Evolutionary conservation across 2,113 vertebrate genomes (phyloP), one percentile per base, ranked within the genome.

Genomic region (Triplophysa dalaica): DNA sequence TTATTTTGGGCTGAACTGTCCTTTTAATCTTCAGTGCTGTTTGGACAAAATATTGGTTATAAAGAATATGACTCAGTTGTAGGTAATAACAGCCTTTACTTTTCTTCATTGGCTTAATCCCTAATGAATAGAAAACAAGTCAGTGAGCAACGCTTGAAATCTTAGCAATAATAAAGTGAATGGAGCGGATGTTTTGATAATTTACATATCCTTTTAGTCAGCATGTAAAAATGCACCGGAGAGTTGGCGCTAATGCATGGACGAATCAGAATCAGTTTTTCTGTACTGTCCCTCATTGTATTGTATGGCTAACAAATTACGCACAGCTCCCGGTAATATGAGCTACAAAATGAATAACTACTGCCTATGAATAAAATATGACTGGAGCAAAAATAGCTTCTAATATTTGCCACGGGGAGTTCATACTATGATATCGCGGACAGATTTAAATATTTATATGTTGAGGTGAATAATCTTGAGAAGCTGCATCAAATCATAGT

Each of bases 341-440:
- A 85, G 76, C 68, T 41, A 64, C 56, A 65, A 79, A 80, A 85
- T 86, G 63, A 85, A 67, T 72, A 82, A 85, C 74, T 85, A 72
- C 74, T 38, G 65, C 41, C 26, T 75, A 87, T 87, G 84, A 85
- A 87, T 87, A 84, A 87, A 87, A 85, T 81, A 87, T 24, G 16
- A 82, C 69, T 78, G 75, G 74, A 77, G 68, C 78, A 87, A 85
- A 85, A 87, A 87, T 87, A 85, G 86, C 74, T 60, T 41, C 54
- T 81, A 81, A 86, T 85, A 76, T 84, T 72, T 85, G 79, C 85
- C 81, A 85, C 75, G 68, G 76, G 81, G 81, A 63, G 62, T 81
- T 83, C 62, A 58, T 84, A 81, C 80, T 81, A 85, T 81, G 79
- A 82, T 78, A 82, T 82, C 74, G 58, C 75, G 70, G 77, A 85